Percentiles rank a stretch among this genome's conserved stretches.
These are phyloP conservation scores for Nothocercus nigrocapillus DNA, from an alignment of 2,113 vertebrate genomes.

Conservation along the genomic window DNA sequence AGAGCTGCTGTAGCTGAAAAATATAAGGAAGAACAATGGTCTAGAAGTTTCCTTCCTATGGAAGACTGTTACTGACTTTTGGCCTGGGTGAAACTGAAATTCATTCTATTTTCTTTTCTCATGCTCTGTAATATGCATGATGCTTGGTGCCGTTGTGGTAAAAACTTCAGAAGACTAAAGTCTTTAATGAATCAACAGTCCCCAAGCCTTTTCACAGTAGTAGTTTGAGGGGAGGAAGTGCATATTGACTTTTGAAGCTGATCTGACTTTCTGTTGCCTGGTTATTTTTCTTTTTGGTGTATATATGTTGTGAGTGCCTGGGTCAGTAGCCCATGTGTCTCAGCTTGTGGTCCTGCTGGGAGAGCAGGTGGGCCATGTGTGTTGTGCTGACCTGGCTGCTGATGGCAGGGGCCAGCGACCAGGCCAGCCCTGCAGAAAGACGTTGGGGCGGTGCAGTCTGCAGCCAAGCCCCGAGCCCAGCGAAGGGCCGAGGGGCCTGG, in stretches of 20 bases:
- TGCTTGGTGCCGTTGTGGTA: background rate
- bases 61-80: background rate
- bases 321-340: background rate
- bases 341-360: background rate
- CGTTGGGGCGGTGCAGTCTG: background rate
- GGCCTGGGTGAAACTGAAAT: background rate
- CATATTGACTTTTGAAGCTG: background rate
- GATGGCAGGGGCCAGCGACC: background rate
- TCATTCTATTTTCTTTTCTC: background rate
- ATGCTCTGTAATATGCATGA: background rate
- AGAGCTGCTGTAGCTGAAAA: background rate
- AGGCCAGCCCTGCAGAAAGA: fast-evolving
- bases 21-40: fast-evolving
- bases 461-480: background rate
- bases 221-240: background rate
- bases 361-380: constrained; percentile 44
- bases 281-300: background rate
- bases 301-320: background rate
- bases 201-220: background rate
- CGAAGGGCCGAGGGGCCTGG: background rate
- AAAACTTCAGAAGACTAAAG: background rate
- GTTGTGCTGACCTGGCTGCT: background rate
- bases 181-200: background rate
- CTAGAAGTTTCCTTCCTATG: background rate
- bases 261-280: background rate